Percentiles rank a stretch among this genome's conserved stretches.
Evolutionary conservation across 2,113 vertebrate species (phyloP).

Genomic region (Egretta garzetta): DNA sequence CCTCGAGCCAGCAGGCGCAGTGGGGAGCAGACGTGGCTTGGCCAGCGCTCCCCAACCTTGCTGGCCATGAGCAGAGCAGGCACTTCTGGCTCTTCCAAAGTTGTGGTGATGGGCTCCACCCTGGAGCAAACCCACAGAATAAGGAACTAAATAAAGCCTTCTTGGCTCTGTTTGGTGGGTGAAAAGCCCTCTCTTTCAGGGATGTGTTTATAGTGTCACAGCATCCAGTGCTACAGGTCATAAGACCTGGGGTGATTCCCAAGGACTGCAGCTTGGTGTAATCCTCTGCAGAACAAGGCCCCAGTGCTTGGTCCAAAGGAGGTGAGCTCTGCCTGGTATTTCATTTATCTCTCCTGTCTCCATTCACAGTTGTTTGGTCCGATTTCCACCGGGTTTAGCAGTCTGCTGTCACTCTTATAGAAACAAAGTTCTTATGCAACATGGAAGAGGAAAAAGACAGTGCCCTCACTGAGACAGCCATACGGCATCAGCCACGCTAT

Average conservation of each 20-base stretch:
- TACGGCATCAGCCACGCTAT: rapidly evolving
- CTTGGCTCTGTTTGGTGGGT: neutral
- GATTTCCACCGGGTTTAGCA: neutral
- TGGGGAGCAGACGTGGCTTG: rapidly evolving
- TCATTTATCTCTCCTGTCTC: neutral
- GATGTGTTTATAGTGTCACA: neutral
- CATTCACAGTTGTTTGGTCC: neutral
- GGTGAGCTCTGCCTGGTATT: neutral
- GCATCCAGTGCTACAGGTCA: neutral
- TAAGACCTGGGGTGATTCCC: neutral
- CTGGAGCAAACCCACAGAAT: neutral
- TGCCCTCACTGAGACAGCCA: neutral
- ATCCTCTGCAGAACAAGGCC: neutral
- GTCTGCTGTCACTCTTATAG: neutral
- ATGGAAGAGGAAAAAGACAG: rapidly evolving
- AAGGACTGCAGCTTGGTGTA: neutral
- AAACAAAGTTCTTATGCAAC: neutral
- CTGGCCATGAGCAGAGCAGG: neutral
- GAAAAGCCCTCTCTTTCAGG: neutral
- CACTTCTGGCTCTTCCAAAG: neutral
- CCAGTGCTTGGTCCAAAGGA: neutral
- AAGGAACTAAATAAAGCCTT: neutral
- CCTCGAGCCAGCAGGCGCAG: neutral
- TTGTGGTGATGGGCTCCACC: neutral
- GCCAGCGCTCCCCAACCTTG: neutral